These are phyloP conservation scores for Epizoanthus rinbou DNA, from an alignment of 92 coral and sea anemone genomes.

Conservation along the genomic window DNA sequence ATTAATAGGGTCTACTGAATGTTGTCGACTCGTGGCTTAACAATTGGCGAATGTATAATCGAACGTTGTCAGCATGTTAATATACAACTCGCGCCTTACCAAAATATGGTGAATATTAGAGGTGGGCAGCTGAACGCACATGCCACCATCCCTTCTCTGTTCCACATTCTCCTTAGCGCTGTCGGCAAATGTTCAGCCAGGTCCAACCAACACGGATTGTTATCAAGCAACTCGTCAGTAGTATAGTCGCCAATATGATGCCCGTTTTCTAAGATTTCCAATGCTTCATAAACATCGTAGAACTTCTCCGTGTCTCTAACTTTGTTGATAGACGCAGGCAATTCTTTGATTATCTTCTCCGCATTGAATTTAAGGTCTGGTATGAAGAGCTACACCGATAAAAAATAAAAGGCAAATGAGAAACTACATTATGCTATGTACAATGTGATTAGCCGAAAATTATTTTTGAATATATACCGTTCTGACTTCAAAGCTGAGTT, in stretches of 20 bases:
- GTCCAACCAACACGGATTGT: background rate
- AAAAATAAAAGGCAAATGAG: too few species aligned
- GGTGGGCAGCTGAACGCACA: conserved; percentile 22
- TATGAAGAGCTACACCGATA: background rate
- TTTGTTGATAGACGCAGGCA: background rate
- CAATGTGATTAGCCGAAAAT: too few species aligned
- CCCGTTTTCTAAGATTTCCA: background rate
- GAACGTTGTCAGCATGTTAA: too few species aligned
- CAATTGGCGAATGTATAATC: too few species aligned
- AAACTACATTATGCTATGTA: too few species aligned
- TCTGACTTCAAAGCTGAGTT: too few species aligned
- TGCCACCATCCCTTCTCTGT: background rate
- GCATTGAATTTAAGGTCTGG: background rate
- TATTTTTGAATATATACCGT: too few species aligned
- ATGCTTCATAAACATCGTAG: conserved; percentile 1
- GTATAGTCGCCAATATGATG: background rate
- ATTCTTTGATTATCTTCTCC: background rate
- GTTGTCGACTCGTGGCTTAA: too few species aligned
- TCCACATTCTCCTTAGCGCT: background rate
- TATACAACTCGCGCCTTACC: background rate
- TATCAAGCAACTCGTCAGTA: background rate
- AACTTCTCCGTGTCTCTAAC: background rate
- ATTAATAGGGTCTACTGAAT: too few species aligned
- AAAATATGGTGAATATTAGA: conserved; percentile 8
- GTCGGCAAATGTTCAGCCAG: background rate